These are phyloP conservation scores for Pseudochromis fuscus DNA, from an alignment of 2,797 vertebrate species.

Conservation along the genomic window DNA sequence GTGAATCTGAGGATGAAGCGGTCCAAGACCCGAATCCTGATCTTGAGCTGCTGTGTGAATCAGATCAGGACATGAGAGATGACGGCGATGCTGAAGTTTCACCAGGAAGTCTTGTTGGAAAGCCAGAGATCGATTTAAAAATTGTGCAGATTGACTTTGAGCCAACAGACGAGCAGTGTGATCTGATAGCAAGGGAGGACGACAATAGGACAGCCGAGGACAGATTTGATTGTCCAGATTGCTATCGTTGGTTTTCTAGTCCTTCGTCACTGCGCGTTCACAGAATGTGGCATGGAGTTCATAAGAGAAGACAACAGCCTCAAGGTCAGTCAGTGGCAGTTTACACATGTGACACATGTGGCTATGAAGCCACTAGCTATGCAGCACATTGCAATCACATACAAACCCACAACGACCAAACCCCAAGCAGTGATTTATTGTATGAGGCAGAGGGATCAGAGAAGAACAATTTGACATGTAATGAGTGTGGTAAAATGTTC, in stretches of 20 bases:
- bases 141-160: slow-evolving; percentile 84
- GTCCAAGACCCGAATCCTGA: slow-evolving; percentile 76
- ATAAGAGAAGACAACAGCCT: slow-evolving; percentile 70
- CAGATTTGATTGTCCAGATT: slow-evolving; percentile 82
- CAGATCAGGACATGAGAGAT: slow-evolving; percentile 79
- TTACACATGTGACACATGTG: slow-evolving; percentile 73
- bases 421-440: slow-evolving; percentile 51
- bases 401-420: slow-evolving; percentile 67
- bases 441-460: slow-evolving; percentile 67
- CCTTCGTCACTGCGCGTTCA: slow-evolving; percentile 82
- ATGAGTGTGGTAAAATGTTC: slow-evolving; percentile 80
- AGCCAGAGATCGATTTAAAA: slow-evolving; percentile 80
- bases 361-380: slow-evolving; percentile 68
- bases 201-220: slow-evolving; percentile 39
- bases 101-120: slow-evolving; percentile 45
- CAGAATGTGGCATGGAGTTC: slow-evolving; percentile 82
- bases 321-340: slow-evolving; percentile 70
- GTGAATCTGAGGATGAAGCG: slow-evolving; percentile 77
- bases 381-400: slow-evolving; percentile 69
- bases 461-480: slow-evolving; percentile 74
- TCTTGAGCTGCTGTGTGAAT: slow-evolving; percentile 83
- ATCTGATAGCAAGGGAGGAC: not conserved
- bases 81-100: slow-evolving; percentile 47
- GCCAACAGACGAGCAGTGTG: slow-evolving; percentile 48
- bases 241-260: slow-evolving; percentile 81